These are phyloP conservation scores for Siniperca chuatsi DNA, from an alignment of 2,113 vertebrate genomes.

Conservation along the genomic window DNA sequence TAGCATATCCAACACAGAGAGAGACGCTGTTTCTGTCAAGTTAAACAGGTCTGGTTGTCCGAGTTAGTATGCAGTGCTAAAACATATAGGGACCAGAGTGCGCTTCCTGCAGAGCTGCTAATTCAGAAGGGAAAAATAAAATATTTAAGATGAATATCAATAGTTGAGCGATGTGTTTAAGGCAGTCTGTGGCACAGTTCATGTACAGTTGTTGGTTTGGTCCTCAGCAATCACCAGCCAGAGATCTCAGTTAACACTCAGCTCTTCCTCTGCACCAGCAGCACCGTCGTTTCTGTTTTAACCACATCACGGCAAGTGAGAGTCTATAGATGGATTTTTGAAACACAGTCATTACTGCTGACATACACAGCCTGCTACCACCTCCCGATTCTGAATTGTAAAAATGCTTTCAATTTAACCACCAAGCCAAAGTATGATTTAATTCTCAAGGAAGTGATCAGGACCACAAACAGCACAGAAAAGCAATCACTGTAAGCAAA, in stretches of 20 bases:
- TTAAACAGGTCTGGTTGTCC: slow-evolving; percentile 37
- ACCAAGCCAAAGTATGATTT: not conserved
- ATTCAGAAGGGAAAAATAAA: slow-evolving; percentile 31
- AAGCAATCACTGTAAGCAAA: not conserved
- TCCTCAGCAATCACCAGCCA: not conserved
- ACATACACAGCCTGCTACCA: not conserved
- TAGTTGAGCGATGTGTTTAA: not conserved
- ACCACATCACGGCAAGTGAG: slow-evolving; percentile 8
- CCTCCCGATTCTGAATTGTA: not conserved
- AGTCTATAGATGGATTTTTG: not conserved
- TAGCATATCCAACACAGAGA: slow-evolving; percentile 15
- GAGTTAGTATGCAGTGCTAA: slow-evolving; percentile 14
- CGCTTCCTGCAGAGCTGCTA: slow-evolving; percentile 40
- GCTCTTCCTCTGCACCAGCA: slow-evolving; percentile 10
- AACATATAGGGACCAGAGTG: not conserved
- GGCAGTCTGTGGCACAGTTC: not conserved
- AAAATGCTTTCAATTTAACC: slow-evolving; percentile 29
- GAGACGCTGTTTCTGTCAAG: slow-evolving; percentile 18
- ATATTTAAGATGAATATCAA: slow-evolving; percentile 8
- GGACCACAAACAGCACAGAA: not conserved
- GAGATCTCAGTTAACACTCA: not conserved
- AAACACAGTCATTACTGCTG: slow-evolving; percentile 36
- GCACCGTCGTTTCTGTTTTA: slow-evolving; percentile 21
- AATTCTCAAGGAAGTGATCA: not conserved
- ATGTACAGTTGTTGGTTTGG: not conserved